Evolutionary conservation across 2,888 invertebrate species (phyloP).

Genomic region (Diplolepis rosae): DNA sequence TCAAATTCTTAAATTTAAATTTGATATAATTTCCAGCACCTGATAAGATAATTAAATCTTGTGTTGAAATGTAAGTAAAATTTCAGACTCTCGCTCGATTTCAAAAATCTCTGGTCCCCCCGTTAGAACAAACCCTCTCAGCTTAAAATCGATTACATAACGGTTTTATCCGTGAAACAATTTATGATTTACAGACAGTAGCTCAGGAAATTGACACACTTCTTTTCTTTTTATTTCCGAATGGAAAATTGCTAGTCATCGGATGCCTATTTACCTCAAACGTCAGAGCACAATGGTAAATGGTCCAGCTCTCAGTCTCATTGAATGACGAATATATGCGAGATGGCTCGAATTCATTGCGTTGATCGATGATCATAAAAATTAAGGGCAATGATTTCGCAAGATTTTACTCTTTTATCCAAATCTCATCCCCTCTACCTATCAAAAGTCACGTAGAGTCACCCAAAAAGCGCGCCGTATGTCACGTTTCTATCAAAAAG

Average conservation of each 20-base stretch:
- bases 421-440: constrained; percentile 37
- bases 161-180: neutral
- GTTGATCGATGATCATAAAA: constrained; percentile 25
- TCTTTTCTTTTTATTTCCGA: neutral
- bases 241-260: constrained; percentile 18
- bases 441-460: constrained; percentile 41
- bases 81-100: too few relatives aligned
- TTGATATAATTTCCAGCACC: too few relatives aligned
- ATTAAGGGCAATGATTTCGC: constrained; percentile 56
- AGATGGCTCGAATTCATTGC: neutral
- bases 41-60: too few relatives aligned
- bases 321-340: constrained; percentile 7
- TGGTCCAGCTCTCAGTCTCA: constrained; percentile 22
- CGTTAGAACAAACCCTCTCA: too few relatives aligned
- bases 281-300: constrained; percentile 24
- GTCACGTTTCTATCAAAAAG: constrained; percentile 42
- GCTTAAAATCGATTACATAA: neutral
- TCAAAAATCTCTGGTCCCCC: too few relatives aligned
- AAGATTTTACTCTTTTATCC: constrained; percentile 37
- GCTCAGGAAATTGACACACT: constrained; percentile 11
- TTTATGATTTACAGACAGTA: constrained; percentile 11
- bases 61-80: too few relatives aligned
- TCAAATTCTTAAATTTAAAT: too few relatives aligned
- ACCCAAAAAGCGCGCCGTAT: constrained; percentile 50
- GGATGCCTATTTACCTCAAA: constrained; percentile 13